These are phyloP conservation scores for Metopia argyrocephala DNA, from an alignment of 2,888 invertebrate genomes.

Conservation along the genomic window DNA sequence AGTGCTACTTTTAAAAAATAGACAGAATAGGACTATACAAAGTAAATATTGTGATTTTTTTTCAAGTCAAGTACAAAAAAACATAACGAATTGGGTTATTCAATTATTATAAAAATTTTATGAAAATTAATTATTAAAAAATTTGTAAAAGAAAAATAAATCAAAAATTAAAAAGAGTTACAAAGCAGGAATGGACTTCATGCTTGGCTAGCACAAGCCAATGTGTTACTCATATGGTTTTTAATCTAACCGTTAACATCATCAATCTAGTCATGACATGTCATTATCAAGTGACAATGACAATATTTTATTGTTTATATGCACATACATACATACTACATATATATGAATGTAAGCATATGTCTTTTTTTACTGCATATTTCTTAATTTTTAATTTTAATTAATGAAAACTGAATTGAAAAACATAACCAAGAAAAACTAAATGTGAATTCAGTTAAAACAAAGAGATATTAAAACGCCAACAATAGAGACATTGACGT, in stretches of 20 bases:
- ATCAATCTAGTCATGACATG: background rate
- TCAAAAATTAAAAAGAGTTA: background rate
- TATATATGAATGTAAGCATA: no score
- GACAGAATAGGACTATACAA: no score
- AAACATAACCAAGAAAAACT: background rate
- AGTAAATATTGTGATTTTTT: no score
- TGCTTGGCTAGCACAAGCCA: conserved; percentile 20
- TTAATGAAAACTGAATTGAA: background rate
- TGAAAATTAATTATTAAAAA: background rate
- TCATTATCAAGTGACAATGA: background rate
- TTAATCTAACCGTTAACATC: conserved; percentile 3
- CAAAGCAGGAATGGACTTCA: conserved; percentile 16
- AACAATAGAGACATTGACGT: background rate
- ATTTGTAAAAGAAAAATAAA: background rate
- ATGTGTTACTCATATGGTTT: background rate
- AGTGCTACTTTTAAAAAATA: no score
- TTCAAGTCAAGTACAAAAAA: no score
- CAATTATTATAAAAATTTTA: background rate
- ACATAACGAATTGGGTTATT: no score
- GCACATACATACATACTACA: background rate
- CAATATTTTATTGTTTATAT: background rate
- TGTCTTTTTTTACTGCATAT: background rate
- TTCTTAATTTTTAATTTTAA: conserved; percentile 16
- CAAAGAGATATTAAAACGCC: background rate
- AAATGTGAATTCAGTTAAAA: conserved; percentile 37